A percentile compares a stretch with the other conserved stretches of the same genome.
Evolutionary conservation across 2,113 vertebrate species (phyloP).

Genomic region (Cavia aperea): DNA sequence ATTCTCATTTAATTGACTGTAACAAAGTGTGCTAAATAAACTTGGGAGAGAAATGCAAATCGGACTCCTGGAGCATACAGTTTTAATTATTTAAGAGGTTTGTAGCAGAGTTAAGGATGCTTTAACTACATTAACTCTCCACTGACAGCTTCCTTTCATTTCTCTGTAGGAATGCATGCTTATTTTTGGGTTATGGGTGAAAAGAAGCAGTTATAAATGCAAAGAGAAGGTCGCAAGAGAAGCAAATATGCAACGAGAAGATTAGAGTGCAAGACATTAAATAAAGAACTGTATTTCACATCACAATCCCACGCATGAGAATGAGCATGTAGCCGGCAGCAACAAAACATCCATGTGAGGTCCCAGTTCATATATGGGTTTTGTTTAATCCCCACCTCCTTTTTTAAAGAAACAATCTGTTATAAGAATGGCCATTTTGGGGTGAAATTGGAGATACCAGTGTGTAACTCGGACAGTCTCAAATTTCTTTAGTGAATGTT

Average conservation of each 20-base stretch:
- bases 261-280: slow-evolving; percentile 26
- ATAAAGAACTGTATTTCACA: slow-evolving; percentile 47
- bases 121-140: slow-evolving; percentile 62
- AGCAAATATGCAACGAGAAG: slow-evolving; percentile 13
- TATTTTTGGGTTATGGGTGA: slow-evolving; percentile 25
- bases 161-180: slow-evolving; percentile 46
- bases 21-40: slow-evolving; percentile 71
- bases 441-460: slow-evolving; percentile 29
- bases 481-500: not conserved
- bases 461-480: not conserved
- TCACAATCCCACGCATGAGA: not conserved
- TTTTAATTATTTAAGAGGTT: slow-evolving; percentile 68
- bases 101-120: slow-evolving; percentile 51
- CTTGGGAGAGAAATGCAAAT: slow-evolving; percentile 70
- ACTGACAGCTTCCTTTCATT: slow-evolving; percentile 56
- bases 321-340: not conserved
- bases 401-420: slow-evolving; percentile 13
- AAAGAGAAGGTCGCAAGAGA: slow-evolving; percentile 57
- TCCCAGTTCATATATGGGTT: not conserved
- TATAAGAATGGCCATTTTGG: slow-evolving; percentile 32
- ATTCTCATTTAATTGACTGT: slow-evolving; percentile 70
- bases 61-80: slow-evolving; percentile 64
- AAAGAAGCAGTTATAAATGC: slow-evolving; percentile 43
- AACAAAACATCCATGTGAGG: not conserved
- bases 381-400: not conserved